A percentile compares a stretch with the other conserved stretches of the same genome.
These are phyloP conservation scores for Yponomeuta sedellus DNA, from an alignment of 2,888 invertebrate genomes.

Conservation along the genomic window DNA sequence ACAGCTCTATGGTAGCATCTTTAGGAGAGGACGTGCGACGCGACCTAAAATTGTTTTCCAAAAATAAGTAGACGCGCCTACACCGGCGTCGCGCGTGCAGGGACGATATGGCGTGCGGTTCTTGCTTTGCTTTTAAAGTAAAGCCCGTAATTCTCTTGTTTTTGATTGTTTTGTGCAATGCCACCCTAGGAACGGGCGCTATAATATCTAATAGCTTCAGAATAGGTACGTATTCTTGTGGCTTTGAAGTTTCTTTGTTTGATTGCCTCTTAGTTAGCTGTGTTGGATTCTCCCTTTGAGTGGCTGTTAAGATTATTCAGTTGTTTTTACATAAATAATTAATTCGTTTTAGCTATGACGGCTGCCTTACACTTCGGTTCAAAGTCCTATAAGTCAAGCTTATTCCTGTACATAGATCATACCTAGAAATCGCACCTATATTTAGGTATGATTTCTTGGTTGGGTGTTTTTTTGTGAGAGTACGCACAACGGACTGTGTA, in stretches of 20 bases:
- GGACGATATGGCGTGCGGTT: conserved; percentile 17
- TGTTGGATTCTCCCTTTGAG: neutral
- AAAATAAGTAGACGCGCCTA: conserved; percentile 59
- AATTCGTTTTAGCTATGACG: too few relatives aligned
- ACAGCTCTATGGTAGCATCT: neutral
- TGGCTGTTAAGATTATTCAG: neutral
- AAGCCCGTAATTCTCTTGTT: neutral
- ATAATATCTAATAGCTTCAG: neutral
- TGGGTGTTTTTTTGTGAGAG: too few relatives aligned
- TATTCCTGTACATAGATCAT: too few relatives aligned
- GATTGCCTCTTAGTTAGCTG: neutral
- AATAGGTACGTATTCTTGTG: neutral
- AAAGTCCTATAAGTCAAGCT: too few relatives aligned
- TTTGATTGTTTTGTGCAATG: conserved; percentile 6
- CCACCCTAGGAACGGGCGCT: neutral
- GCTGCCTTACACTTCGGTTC: too few relatives aligned
- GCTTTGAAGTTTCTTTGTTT: neutral
- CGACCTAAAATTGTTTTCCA: conserved; percentile 72
- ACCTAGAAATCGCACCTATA: too few relatives aligned
- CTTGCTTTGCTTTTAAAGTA: neutral
- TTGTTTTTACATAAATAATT: too few relatives aligned
- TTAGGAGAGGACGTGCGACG: conserved; percentile 28
- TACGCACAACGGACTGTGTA: too few relatives aligned
- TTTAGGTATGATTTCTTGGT: too few relatives aligned
- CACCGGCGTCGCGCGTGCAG: conserved; percentile 31